Base-by-base conservation (phyloP, 2,113 vertebrate species). In the Solea senegalensis region DNA sequence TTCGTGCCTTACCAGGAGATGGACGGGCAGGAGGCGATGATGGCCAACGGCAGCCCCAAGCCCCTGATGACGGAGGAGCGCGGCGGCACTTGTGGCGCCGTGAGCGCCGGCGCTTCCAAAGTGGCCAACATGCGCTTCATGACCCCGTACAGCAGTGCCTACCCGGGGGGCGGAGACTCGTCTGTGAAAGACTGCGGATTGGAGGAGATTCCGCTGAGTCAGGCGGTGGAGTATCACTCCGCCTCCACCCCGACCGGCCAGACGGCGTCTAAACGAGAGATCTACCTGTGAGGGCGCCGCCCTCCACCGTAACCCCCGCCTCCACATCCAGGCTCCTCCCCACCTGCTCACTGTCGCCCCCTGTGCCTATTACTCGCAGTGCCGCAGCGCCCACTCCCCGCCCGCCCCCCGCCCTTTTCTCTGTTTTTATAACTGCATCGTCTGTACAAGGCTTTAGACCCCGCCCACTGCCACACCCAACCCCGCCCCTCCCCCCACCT, bases 1-100 rank as follows among this genome's bases (percentile, higher is more conserved):
- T 99, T 99, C 86, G 97, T 99, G 97, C 97, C 97, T 99, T 99
- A 98, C 95, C 96, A 97, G 95, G 97, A 99, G 91, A 94, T 94
- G 93, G 97, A 95, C 83, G 95, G 95, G 79, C 96, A 95, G 91
- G 96, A 98, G 91, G 95, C 94, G 84, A 94, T 95, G 73, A 84
- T 92, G 90, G 95, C 95, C 84, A 95, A 96, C 66, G 95, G 96
- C 91, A 98, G 96, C 95, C 96, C 97, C 85, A 96, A 95, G 92
- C 95, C 92, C 72, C 43, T 95, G 91, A 90, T 69, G 28, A 60
- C 92, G 50, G 97, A 98, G 93, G 97, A 99, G 90, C 95, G 92
- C 1, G 96, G 88, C 1, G 96, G 88, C 52, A 93, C 93, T 74
- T 82, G 83, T 0, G 66, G 90, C 2, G 93, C 93, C 77, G 63